A percentile compares a stretch with the other conserved stretches of the same genome.
phyloP scores from a whole-genome alignment of 2,797 vertebrate species.

The Mareca penelope region DNA sequence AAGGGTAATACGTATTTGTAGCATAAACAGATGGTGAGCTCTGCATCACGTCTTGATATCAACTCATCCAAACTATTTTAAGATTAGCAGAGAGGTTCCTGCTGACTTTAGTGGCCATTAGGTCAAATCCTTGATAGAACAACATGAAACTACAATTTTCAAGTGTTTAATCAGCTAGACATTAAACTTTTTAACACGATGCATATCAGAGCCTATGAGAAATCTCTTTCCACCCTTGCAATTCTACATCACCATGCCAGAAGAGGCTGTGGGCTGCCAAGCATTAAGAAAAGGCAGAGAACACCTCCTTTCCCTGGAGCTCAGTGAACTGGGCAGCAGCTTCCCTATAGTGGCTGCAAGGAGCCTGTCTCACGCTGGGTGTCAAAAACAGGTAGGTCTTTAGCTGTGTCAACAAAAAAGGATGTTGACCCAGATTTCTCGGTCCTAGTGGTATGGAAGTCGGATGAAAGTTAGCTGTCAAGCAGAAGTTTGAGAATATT shows the following conservation, averaged over 20 bases:
- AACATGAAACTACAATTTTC: background rate
- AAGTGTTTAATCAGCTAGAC: background rate
- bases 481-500: background rate
- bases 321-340: background rate
- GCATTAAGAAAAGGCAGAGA: background rate
- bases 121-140: background rate
- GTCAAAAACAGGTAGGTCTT: background rate
- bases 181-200: background rate
- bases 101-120: background rate
- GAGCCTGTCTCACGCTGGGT: rapidly evolving
- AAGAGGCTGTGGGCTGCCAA: background rate
- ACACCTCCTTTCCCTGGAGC: background rate
- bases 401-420: background rate
- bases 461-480: background rate
- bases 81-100: background rate
- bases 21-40: background rate
- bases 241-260: rapidly evolving
- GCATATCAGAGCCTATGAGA: background rate
- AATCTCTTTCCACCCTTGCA: background rate
- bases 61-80: background rate
- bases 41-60: too few relatives aligned
- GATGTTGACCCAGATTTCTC: background rate
- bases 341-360: background rate
- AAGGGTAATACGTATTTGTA: background rate
- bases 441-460: background rate